Conservation (phyloP, 2,888 invertebrate genomes). For the Ophioninae sp. region DNA sequence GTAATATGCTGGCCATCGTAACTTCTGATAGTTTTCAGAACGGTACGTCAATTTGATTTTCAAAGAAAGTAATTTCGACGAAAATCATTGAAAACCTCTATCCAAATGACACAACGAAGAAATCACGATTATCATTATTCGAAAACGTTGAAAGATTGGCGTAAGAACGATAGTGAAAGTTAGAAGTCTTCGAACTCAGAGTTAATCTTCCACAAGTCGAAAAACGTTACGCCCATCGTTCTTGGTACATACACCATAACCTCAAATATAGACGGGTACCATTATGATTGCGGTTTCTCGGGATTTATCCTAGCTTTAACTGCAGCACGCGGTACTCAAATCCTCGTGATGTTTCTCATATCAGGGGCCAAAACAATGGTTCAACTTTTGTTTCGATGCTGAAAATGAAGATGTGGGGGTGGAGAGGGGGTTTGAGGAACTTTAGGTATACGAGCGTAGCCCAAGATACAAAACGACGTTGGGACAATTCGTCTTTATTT, state of each 20-base stretch:
- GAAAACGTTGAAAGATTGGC: no score
- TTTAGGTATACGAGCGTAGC: not conserved
- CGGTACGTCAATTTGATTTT: no score
- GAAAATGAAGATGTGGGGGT: not conserved
- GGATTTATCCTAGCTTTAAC: constrained; percentile 47
- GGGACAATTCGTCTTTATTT: constrained; percentile 47
- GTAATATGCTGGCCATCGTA: no score
- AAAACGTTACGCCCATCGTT: constrained; percentile 22
- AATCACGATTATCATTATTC: no score
- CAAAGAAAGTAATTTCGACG: no score
- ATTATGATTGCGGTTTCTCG: constrained; percentile 52
- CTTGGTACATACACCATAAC: constrained; percentile 10
- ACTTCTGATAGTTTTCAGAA: no score
- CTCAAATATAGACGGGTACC: constrained; percentile 69
- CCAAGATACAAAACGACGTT: constrained; percentile 27
- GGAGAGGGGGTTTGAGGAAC: no score
- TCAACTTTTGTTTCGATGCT: constrained; percentile 47
- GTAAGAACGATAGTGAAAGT: no score
- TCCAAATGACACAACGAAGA: no score
- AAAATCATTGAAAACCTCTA: no score
- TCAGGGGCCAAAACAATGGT: constrained; percentile 46
- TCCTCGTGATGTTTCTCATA: constrained; percentile 27
- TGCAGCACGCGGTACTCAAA: constrained; percentile 3
- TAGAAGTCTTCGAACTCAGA: no score
- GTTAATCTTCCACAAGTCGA: constrained; percentile 47